Percentiles rank a stretch among this genome's conserved stretches.
These are phyloP conservation scores for Petrocephalus schoutedeni DNA, from an alignment of 2,797 vertebrate species.

Conservation along the genomic window DNA sequence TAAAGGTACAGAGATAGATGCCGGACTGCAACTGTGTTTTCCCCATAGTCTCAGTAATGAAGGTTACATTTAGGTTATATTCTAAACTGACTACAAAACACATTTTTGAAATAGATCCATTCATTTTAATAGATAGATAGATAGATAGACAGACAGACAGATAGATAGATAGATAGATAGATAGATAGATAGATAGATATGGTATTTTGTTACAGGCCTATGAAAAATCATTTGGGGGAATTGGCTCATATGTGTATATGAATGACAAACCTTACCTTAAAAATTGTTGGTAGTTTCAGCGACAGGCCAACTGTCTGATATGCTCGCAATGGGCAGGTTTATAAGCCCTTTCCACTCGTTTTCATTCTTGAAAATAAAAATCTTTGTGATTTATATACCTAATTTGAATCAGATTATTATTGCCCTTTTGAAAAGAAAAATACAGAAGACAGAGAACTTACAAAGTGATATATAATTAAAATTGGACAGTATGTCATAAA, in stretches of 20 bases:
- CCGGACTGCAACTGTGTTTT: background rate
- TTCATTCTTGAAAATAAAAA: conserved; percentile 9
- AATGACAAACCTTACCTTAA: background rate
- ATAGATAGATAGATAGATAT: background rate
- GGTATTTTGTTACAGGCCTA: background rate
- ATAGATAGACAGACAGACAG: background rate
- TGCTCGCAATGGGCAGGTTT: background rate
- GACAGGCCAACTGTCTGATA: background rate
- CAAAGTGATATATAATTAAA: conserved; percentile 24
- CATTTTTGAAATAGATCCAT: background rate
- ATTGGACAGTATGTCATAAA: conserved; percentile 22
- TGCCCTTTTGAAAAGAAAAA: conserved; percentile 21
- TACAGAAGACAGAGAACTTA: conserved; percentile 15
- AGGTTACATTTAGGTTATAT: background rate
- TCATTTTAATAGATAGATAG: background rate
- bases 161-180: background rate
- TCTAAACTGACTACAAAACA: background rate
- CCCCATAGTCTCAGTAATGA: background rate
- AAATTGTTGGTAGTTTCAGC: background rate
- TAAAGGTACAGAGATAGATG: background rate
- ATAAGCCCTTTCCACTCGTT: background rate
- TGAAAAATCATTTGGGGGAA: background rate
- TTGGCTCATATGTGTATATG: background rate
- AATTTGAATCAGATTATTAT: conserved; percentile 21
- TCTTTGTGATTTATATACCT: conserved; percentile 19